Evolutionary conservation across 1,140 invertebrate genomes (phyloP).

Genomic region (Cydia splendana): DNA sequence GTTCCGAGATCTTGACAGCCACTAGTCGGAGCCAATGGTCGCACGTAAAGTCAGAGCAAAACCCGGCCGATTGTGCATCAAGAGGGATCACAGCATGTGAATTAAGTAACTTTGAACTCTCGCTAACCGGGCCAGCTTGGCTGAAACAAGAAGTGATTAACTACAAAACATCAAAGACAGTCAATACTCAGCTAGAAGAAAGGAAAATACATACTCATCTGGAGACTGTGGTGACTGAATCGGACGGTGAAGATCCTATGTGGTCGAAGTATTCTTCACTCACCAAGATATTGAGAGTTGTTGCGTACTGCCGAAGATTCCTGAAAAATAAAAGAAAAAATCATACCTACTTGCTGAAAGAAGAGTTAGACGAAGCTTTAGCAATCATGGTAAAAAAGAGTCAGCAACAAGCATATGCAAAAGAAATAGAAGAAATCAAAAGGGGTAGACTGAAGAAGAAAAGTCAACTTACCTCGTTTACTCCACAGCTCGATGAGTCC

Average conservation of each 20-base stretch:
- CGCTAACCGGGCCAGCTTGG: slow-evolving; percentile 51
- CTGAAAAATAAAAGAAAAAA: not conserved
- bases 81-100: slow-evolving; percentile 34
- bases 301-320: slow-evolving; percentile 28
- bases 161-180: not conserved
- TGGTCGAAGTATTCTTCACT: slow-evolving; percentile 26
- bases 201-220: not conserved
- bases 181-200: not conserved
- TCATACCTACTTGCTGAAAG: slow-evolving; percentile 10
- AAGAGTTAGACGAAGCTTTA: no score
- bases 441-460: not conserved
- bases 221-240: not conserved
- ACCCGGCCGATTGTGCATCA: slow-evolving; percentile 20
- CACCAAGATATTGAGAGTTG: not conserved
- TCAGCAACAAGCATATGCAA: not conserved
- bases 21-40: slow-evolving; percentile 18
- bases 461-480: slow-evolving; percentile 5
- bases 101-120: slow-evolving; percentile 42
- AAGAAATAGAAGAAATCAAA: slow-evolving; percentile 1
- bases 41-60: slow-evolving; percentile 10
- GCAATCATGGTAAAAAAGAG: not conserved
- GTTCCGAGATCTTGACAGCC: slow-evolving; percentile 23
- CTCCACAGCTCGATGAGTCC: not conserved
- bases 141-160: slow-evolving; percentile 30
- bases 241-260: not conserved